These are phyloP conservation scores for Globia sparganii DNA, from an alignment of 2,888 invertebrate genomes.

Conservation along the genomic window DNA sequence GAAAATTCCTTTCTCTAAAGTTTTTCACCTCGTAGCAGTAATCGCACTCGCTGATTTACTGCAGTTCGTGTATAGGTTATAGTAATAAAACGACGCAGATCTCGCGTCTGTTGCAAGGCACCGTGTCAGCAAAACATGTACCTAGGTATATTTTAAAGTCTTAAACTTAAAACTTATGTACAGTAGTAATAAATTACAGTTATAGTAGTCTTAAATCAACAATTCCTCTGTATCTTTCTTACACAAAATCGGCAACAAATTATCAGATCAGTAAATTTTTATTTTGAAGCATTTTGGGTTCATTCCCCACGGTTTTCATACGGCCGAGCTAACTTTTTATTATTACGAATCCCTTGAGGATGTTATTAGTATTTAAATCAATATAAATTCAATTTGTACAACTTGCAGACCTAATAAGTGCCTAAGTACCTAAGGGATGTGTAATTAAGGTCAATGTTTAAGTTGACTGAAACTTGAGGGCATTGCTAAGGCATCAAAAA, in stretches of 20 bases:
- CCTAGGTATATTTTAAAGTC: too few species aligned
- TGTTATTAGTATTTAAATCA: constrained; percentile 6
- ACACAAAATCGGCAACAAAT: not conserved
- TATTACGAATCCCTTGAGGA: constrained; percentile 22
- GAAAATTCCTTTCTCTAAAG: too few species aligned
- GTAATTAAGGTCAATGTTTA: not conserved
- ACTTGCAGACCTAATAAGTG: not conserved
- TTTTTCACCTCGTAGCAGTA: too few species aligned
- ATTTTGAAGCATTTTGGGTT: not conserved
- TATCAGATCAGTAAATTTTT: not conserved
- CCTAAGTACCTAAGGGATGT: not conserved
- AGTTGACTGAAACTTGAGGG: not conserved
- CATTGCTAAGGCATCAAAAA: not conserved
- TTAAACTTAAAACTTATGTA: not conserved
- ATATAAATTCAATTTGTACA: constrained; percentile 28
- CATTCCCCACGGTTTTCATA: constrained; percentile 21
- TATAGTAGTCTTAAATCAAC: not conserved
- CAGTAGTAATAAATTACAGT: not conserved
- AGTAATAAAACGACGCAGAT: not conserved
- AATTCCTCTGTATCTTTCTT: not conserved
- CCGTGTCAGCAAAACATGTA: not conserved
- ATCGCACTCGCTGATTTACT: not conserved
- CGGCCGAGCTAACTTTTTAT: not conserved
- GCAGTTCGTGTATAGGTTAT: too few species aligned
- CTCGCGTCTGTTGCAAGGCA: not conserved